A percentile compares a stretch with the other conserved stretches of the same genome.
Evolutionary conservation across 2,113 vertebrate species (phyloP).

Genomic region (Arizona elegans): DNA sequence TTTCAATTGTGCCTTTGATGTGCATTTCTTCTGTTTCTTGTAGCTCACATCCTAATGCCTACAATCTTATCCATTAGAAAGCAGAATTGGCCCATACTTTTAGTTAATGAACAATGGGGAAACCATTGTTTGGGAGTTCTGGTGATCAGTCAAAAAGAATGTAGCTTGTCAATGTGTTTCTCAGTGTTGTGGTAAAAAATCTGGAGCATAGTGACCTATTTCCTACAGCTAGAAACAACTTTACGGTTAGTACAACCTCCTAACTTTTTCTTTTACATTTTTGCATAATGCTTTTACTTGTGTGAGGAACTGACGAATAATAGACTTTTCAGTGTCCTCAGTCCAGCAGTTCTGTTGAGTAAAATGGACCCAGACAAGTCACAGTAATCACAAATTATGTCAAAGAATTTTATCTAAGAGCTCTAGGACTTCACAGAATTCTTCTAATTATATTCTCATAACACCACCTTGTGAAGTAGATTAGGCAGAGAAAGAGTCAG

Average conservation of each 20-base stretch:
- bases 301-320: background rate
- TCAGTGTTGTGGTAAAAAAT: conserved; percentile 3
- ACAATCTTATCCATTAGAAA: background rate
- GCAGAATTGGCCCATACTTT: background rate
- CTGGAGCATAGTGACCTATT: conserved; percentile 43
- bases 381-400: background rate
- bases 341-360: background rate
- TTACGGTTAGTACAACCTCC: background rate
- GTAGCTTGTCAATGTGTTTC: background rate
- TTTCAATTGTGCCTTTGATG: background rate
- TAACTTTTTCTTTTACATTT: background rate
- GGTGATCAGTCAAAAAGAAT: conserved; percentile 41
- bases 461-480: background rate
- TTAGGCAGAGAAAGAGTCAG: background rate
- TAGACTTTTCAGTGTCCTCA: background rate
- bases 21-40: background rate
- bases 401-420: background rate
- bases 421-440: background rate
- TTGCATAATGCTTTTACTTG: rapidly evolving
- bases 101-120: conserved; percentile 56
- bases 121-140: conserved; percentile 58
- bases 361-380: background rate
- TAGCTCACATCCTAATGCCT: conserved; percentile 24
- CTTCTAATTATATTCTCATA: background rate
- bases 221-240: conserved; percentile 17